Evolutionary conservation across 2,888 invertebrate genomes (phyloP), one percentile per base, ranked within the genome.

Genomic region (Leptinotarsa juncta): DNA sequence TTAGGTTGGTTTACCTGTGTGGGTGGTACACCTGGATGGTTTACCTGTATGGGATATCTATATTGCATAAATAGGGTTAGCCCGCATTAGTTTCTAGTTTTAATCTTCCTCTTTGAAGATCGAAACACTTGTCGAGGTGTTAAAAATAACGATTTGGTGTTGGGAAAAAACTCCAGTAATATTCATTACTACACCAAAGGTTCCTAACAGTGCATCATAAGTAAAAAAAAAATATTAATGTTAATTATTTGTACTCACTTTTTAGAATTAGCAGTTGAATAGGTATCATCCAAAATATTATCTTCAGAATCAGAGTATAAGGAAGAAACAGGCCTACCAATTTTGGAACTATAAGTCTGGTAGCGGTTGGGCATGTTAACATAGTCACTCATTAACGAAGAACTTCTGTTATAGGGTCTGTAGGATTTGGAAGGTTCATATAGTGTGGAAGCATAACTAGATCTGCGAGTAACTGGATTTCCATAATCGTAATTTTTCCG

Each of bases 311-410:
- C 86, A 18, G 85, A 84, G 81, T 85, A 87, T 71, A 87, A 79
- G 49, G 84, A 84, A 62, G 84, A 82, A 71, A 84, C 75, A 20
- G 81, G 85, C 72, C 83, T 81, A 70, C 82, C 83, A 71, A 85
- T 82, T 80, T 84, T 85, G 32, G 86, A 84, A 81, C 83, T 86
- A 76, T 86, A 88, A 10, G 88, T 87, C 77, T 88, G 87, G 78
- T 87, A 88, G 42, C 85, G 85, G 76, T 86, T 84, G 14, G 87
- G 87, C 62, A 87, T 83, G 77, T 87, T 86, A 23, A 87, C 86
- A 72, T 87, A 87, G 79, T 87, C 86, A 75, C 86, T 87, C 70
- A 85, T 75, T 55, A 84, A 80, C 26, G 87, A 85, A 75, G 86
- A 84, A 80, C 84, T 86, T 73, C 86, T 83, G 48, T 76, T 77